Conservation (phyloP, 1,140 invertebrate genomes). For the Polypedilum pembai region DNA sequence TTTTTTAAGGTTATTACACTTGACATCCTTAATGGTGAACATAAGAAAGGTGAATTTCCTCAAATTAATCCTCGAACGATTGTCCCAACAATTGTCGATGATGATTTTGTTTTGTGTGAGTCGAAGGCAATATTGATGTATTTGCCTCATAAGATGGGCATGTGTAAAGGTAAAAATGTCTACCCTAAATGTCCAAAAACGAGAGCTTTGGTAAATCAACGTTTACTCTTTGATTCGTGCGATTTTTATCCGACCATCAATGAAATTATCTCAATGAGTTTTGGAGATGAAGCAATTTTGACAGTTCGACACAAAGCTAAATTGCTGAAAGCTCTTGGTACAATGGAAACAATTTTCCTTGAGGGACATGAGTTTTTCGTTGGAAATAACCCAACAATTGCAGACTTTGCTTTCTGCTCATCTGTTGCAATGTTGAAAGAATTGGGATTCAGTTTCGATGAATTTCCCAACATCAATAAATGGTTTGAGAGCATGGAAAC, state of each 20-base stretch:
- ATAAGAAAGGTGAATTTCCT: not conserved
- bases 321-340: not conserved
- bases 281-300: not conserved
- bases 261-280: not conserved
- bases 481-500: constrained; percentile 1
- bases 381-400: not conserved
- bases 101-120: not conserved
- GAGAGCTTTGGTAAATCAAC: not conserved
- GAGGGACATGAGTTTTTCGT: not conserved
- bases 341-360: not conserved
- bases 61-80: constrained; percentile 8
- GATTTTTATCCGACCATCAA: not conserved
- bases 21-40: not conserved
- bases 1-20: constrained; percentile 3
- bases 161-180: not conserved
- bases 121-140: constrained; percentile 21
- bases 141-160: not conserved
- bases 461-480: not conserved
- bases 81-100: constrained; percentile 24
- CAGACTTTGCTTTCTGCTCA: constrained; percentile 9
- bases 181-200: not conserved
- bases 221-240: constrained; percentile 5
- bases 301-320: not conserved
- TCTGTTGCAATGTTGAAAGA: not conserved
- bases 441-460: not conserved